Conservation (phyloP, 1,140 invertebrate species). For the Drosophila virilis region DNA sequence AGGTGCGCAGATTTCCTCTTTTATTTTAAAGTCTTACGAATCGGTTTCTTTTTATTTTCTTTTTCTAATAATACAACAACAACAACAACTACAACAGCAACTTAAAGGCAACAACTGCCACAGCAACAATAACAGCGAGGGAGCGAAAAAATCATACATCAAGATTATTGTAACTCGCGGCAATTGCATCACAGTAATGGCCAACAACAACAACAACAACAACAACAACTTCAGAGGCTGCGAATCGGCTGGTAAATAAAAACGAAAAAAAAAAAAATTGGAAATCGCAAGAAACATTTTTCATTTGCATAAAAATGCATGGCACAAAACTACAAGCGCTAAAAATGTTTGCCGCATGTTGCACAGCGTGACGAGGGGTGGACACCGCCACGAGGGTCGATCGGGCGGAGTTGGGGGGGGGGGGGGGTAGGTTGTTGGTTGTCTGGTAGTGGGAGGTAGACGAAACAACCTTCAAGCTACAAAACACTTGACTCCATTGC, state of each 20-base stretch:
- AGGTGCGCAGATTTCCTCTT: conserved; percentile 76
- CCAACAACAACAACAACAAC: conserved; percentile 48
- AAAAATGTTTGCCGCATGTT: conserved; percentile 80
- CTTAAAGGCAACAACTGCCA: too few species aligned
- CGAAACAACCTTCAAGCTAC: conserved; percentile 78
- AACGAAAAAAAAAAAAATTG: conserved; percentile 53
- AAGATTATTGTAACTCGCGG: conserved; percentile 82
- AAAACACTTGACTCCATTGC: conserved; percentile 76
- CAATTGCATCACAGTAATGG: conserved; percentile 82
- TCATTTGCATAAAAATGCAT: conserved; percentile 82
- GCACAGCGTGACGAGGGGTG: conserved; percentile 38
- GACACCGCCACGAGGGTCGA: conserved; percentile 1
- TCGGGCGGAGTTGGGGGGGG: neutral
- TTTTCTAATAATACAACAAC: conserved; percentile 65
- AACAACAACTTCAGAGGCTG: conserved; percentile 31
- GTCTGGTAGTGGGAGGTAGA: conserved; percentile 65
- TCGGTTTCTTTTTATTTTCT: conserved; percentile 43
- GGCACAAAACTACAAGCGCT: conserved; percentile 75
- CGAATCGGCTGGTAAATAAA: conserved; percentile 17
- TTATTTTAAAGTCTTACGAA: conserved; percentile 47
- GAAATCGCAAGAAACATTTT: conserved; percentile 82
- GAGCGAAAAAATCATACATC: conserved; percentile 69
- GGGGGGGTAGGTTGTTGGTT: neutral
- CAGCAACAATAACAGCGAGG: conserved; percentile 33
- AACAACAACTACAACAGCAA: conserved; percentile 24